Evolutionary conservation across 2,888 invertebrate species (phyloP).

Genomic region (Leptogaster cylindrica): DNA sequence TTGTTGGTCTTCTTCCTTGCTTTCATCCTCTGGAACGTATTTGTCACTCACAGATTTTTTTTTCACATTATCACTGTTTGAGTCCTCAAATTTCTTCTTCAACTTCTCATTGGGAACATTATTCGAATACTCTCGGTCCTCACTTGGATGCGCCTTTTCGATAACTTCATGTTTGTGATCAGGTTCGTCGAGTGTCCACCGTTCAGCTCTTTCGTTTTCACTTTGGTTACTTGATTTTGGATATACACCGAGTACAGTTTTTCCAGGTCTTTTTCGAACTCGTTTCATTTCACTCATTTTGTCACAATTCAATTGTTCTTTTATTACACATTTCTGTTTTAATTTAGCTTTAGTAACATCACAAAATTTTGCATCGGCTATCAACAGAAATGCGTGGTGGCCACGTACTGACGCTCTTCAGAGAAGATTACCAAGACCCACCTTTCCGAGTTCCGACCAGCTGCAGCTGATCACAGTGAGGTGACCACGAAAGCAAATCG

Average conservation of each 20-base stretch:
- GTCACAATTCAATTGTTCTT: not conserved
- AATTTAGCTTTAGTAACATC: no score
- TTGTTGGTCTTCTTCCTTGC: slow-evolving; percentile 45
- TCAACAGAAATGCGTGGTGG: slow-evolving; percentile 10
- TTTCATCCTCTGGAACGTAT: not conserved
- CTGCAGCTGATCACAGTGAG: no score
- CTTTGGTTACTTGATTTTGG: slow-evolving; percentile 28
- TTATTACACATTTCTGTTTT: no score
- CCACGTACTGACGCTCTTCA: slow-evolving; percentile 31
- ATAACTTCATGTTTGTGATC: slow-evolving; percentile 38
- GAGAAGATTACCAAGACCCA: no score
- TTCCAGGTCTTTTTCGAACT: slow-evolving; percentile 33
- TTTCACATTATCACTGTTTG: not conserved
- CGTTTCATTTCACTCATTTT: slow-evolving; percentile 45
- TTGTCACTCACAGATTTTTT: not conserved
- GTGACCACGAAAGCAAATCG: no score
- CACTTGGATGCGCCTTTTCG: not conserved
- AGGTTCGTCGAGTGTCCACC: slow-evolving; percentile 53
- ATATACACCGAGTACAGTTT: no score
- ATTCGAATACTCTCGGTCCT: not conserved
- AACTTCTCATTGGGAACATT: not conserved
- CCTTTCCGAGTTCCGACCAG: no score
- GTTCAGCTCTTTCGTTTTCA: slow-evolving; percentile 61
- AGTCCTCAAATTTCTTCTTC: not conserved
- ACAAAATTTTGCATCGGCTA: no score